Conservation (phyloP, 2,113 vertebrate genomes). For the Nematolebias whitei region DNA sequence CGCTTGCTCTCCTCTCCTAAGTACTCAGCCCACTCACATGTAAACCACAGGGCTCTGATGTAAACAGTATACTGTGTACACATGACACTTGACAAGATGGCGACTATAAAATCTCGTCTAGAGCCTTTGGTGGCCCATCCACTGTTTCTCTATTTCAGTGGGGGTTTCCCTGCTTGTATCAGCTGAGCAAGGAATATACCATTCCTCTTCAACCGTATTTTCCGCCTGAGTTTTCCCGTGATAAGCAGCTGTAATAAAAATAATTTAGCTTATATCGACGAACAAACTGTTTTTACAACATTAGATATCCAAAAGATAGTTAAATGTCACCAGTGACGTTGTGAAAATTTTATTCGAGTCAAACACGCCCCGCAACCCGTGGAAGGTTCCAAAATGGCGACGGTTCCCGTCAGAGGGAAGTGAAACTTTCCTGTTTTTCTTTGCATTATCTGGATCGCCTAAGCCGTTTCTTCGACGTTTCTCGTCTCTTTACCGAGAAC, state of each 20-base stretch:
- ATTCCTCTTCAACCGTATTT: constrained; percentile 9
- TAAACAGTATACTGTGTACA: no score
- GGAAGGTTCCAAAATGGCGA: constrained; percentile 77
- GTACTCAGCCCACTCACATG: constrained; percentile 97
- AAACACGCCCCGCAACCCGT: constrained; percentile 43
- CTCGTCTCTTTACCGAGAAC: neutral
- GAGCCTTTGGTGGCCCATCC: no score
- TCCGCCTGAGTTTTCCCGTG: neutral
- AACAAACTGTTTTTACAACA: neutral
- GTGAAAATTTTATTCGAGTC: neutral
- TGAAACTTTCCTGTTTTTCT: constrained; percentile 78
- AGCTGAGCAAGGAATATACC: constrained; percentile 73
- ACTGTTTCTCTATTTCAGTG: no score
- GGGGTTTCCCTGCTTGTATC: constrained; percentile 77
- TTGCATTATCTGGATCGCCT: constrained; percentile 14
- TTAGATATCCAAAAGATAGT: accelerated
- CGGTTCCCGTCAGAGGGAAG: constrained; percentile 71
- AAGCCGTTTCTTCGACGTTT: neutral
- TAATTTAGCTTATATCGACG: accelerated
- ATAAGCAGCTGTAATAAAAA: neutral
- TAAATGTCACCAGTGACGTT: neutral
- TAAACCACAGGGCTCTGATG: no score
- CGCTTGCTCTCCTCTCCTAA: constrained; percentile 94
- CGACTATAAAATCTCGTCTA: no score
- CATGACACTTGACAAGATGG: no score